Evolutionary conservation across 2,888 invertebrate genomes (phyloP), one percentile per base, ranked within the genome.

Genomic region (Hydrotaea diabolus): DNA sequence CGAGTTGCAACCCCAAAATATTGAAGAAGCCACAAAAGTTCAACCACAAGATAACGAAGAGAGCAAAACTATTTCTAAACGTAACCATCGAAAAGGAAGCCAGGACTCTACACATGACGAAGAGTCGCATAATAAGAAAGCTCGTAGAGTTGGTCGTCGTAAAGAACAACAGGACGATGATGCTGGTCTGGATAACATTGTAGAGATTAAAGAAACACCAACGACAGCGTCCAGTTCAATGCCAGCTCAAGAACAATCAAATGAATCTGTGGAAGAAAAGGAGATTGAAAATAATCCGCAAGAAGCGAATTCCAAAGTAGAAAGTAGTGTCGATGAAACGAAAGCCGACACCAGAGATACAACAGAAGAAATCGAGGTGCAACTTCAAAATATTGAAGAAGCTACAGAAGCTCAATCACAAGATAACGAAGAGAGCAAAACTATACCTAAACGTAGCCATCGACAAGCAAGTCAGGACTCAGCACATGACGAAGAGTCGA

Each of bases 381-480:
- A 26, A 73, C 2, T 8, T 9, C 23, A 21, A 73, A 55, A 49
- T 15, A 31, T 23, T 15, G n/a, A 17, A 43, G 49, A 53, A 19
- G 55, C n/a, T 5, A 31, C 13, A 13, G 26, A 46, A 72, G n/a
- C 49, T 5, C n/a, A n/a, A n/a, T n/a, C n/a, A n/a, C n/a, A 23
- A 21, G 2, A 26, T 23, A 26, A 57, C 19, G 39, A 36, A 39
- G 39, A 11, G 0, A 46, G 8, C 15, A 9, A 11, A 55, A 17
- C 21, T 21, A 55, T 5, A 2, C 31, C 2, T 31, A 31, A 31
- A 31, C 55, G 21, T 21, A 21, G 5, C 3, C 4, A 11, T 77
- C 74, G 71, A 53, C 69, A 72, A 69, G 26, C 15, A 39, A 80
- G 74, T 13, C 57, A 80, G 21, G 77, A 26, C 69, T 53, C 77